Percentiles rank a stretch among this genome's conserved stretches.
These are phyloP conservation scores for Xanthia icteritia DNA, from an alignment of 2,888 invertebrate species.

Conservation along the genomic window DNA sequence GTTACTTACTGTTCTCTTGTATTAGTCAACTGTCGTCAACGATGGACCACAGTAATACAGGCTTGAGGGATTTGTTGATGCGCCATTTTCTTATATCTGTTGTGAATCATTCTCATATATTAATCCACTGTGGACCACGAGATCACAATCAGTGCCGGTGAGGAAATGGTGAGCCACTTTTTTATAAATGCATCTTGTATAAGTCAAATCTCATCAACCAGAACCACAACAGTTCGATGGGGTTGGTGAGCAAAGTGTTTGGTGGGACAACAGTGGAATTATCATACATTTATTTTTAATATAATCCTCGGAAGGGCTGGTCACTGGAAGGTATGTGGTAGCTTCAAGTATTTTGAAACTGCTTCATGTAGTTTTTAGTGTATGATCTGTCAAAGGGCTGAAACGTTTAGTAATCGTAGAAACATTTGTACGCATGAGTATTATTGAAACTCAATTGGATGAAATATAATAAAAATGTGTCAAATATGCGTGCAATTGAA, in stretches of 20 bases:
- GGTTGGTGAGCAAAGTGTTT: no score
- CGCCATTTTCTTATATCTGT: background rate
- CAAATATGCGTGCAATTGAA: constrained; percentile 28
- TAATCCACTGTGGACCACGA: constrained; percentile 1
- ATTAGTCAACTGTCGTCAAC: background rate
- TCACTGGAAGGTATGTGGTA: constrained; percentile 12
- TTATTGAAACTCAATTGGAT: constrained; percentile 40
- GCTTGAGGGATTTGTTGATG: no score
- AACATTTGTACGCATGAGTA: constrained; percentile 45
- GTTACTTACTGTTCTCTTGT: background rate
- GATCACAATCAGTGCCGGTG: background rate
- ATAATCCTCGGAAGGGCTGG: background rate
- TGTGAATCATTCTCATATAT: background rate
- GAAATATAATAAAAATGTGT: constrained; percentile 42
- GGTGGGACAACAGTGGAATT: background rate
- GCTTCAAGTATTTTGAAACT: background rate
- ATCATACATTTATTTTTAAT: background rate
- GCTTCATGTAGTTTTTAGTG: constrained; percentile 32
- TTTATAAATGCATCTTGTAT: background rate
- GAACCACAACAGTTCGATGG: background rate
- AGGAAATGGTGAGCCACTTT: constrained; percentile 5
- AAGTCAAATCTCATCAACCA: background rate
- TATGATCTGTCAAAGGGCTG: constrained; percentile 33
- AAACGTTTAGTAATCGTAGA: constrained; percentile 33
- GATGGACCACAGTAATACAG: no score